Base-by-base conservation (phyloP, 2,113 vertebrate species). In the Diphyllodes magnificus region DNA sequence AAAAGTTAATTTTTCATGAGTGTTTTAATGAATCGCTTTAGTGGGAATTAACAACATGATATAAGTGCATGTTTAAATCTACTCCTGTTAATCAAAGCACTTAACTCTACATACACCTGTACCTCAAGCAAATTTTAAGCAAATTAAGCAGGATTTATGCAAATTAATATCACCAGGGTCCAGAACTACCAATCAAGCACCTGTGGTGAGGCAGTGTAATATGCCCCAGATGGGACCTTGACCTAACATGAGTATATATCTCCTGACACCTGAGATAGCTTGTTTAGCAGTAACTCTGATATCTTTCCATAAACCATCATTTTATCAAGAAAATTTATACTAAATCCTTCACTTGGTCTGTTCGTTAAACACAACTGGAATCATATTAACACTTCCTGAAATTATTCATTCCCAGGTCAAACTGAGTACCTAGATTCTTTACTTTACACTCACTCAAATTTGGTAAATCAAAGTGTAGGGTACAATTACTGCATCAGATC, bases 111-210 rank as follows among this genome's bases (percentile, higher is more conserved):
- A 60, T 82, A 87, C 35, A 49, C 33, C 39, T 90, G 75, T 72
- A 91, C 49, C 57, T 85, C 57, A 87, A 94, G 70, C 31, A 88
- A 94, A 89, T 71, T 79, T 71, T 79, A 91, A 78, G 66, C 33
- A 90, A 85, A 87, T 76, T 68, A 76, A 89, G 40, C 7, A 93
- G 59, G 8, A 88, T 82, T 86, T 93, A 88, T 93, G 88, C 59
- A 93, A 92, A 92, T 92, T 82, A 69, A 33, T 64, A 72, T 72
- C 44, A 79, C 50, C 42, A 77, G 28, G 22, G 45, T 85, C 88
- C 76, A 95, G 71, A 93, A 69, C 28, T 92, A 88, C 50, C 57
- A 86, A 54, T 82, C 63, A 86, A 92, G 30, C 20, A 61, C 57
- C 50, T 92, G 66, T 69, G 20, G 53, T 76, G 45, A 85, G n/a